phyloP scores from a whole-genome alignment of 2,888 invertebrate genomes.

The Cantharis rustica region DNA sequence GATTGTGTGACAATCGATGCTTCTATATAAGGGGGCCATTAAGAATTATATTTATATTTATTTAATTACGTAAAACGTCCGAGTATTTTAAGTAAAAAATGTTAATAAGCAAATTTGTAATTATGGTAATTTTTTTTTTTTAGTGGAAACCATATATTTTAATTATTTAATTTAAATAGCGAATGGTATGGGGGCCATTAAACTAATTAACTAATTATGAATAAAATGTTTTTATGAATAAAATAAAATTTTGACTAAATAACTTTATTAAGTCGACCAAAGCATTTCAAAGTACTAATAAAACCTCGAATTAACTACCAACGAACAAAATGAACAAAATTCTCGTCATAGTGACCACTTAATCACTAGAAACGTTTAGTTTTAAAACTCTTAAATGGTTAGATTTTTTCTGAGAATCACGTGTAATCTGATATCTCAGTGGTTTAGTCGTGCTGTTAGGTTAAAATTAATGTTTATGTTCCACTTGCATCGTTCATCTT shows the following conservation, averaged over 20 bases:
- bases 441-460: conserved; percentile 52
- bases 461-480: conserved; percentile 59
- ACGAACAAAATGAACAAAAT: conserved; percentile 43
- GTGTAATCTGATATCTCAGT: conserved; percentile 55
- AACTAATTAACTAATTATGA: neutral
- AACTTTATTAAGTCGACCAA: conserved; percentile 29
- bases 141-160: neutral
- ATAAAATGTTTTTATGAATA: conserved; percentile 6
- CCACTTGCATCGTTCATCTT: conserved; percentile 54
- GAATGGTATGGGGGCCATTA: neutral
- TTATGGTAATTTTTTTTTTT: neutral
- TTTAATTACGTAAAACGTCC: neutral
- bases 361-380: conserved; percentile 48
- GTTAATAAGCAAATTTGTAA: neutral
- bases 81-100: neutral
- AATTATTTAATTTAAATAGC: neutral
- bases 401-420: conserved; percentile 51
- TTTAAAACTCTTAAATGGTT: conserved; percentile 45
- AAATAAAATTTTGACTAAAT: conserved; percentile 24
- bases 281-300: conserved; percentile 30
- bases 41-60: neutral
- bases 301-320: conserved; percentile 33
- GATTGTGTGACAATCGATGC: neutral
- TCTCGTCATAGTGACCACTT: conserved; percentile 48
- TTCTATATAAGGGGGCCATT: neutral